These are phyloP conservation scores for Hiodon tergisus DNA, from an alignment of 2,113 vertebrate genomes.

Conservation along the genomic window DNA sequence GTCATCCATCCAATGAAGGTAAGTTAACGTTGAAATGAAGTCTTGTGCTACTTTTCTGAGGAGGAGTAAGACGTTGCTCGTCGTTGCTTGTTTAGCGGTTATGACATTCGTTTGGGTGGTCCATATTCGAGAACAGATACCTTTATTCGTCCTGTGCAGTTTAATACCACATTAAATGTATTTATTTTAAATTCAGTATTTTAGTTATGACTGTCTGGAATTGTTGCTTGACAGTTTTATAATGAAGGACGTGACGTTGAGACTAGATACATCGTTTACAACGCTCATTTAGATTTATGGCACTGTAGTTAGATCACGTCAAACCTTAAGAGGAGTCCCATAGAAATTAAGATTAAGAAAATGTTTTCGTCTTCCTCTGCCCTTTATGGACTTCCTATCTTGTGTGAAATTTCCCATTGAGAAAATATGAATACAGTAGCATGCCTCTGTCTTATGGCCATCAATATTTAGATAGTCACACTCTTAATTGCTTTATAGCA, in stretches of 20 bases:
- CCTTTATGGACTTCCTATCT: too few relatives aligned
- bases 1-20: conserved; percentile 87
- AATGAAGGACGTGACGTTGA: too few relatives aligned
- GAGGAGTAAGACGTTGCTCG: background rate
- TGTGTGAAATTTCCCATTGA: too few relatives aligned
- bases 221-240: too few relatives aligned
- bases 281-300: conserved; percentile 3
- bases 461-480: too few relatives aligned
- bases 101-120: conserved; percentile 21
- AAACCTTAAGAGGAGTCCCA: background rate
- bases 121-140: too few relatives aligned
- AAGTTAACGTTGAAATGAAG: conserved; percentile 46
- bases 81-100: background rate
- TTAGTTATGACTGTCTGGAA: background rate
- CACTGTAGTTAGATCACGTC: conserved; percentile 1
- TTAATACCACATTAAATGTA: too few relatives aligned
- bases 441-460: too few relatives aligned
- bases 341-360: background rate
- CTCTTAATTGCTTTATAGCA: too few relatives aligned
- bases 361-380: background rate
- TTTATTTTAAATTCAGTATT: background rate
- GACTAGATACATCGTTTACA: background rate
- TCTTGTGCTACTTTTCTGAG: conserved; percentile 1
- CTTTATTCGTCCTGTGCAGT: too few relatives aligned
- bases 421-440: too few relatives aligned